These are phyloP conservation scores for Euproctis similis DNA, from an alignment of 2,888 invertebrate species.

Conservation along the genomic window DNA sequence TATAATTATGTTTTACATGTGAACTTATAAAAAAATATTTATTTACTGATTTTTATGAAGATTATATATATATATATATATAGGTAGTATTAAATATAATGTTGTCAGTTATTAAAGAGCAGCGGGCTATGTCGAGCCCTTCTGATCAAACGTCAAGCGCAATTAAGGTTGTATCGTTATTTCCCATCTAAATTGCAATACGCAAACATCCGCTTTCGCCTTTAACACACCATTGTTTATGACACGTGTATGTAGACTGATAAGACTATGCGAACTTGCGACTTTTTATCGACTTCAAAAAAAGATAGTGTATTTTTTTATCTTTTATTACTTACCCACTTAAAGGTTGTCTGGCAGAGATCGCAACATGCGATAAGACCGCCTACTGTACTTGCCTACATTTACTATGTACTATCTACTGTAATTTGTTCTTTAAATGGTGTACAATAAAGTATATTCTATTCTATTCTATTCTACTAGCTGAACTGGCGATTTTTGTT, in stretches of 20 bases:
- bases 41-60: conserved; percentile 17
- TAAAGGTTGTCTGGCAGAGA: too few relatives aligned
- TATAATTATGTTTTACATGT: conserved; percentile 20
- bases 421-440: too few relatives aligned
- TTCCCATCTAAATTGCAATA: conserved; percentile 66
- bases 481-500: too few relatives aligned
- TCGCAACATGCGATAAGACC: too few relatives aligned
- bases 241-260: conserved; percentile 22
- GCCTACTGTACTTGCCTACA: too few relatives aligned
- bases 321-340: too few relatives aligned
- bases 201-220: conserved; percentile 56
- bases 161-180: conserved; percentile 58
- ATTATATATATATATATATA: too few relatives aligned
- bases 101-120: conserved; percentile 22
- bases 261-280: conserved; percentile 14
- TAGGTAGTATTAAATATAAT: conserved; percentile 25
- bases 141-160: conserved; percentile 38
- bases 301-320: too few relatives aligned
- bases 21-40: conserved; percentile 22
- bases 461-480: too few relatives aligned
- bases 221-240: conserved; percentile 34
- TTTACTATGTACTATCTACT: too few relatives aligned
- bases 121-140: conserved; percentile 24
- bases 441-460: too few relatives aligned
- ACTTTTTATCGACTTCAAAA: too few relatives aligned